Evolutionary conservation across 2,113 vertebrate species (phyloP), one percentile per base, ranked within the genome.

Genomic region (Cheilinus undulatus): DNA sequence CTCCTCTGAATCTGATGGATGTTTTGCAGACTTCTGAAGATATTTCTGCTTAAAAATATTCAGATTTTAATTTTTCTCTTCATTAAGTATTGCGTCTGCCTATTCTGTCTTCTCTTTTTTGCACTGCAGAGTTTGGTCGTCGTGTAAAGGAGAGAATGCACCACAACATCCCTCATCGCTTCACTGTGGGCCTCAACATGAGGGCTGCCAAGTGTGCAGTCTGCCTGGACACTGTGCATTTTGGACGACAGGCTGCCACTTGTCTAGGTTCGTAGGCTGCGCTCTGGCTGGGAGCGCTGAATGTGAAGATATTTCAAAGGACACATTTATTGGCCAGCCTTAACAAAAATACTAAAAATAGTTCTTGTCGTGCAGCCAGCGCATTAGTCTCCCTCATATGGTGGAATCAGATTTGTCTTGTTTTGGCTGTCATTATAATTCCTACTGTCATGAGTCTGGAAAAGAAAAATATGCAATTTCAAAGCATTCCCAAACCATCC

Each of bases 91-190:
- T 42, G 8, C 40, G 27, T 6, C 30, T 30, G 13, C 26, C 28
- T n/a, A n/a, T 24, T 52, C 40, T 2, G 56, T 34, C 32, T 40
- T 23, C 32, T 34, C 9, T 45, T 61, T 50, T 66, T 75, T 78
- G 20, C 63, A 9, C 84, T 73, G 7, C 90, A 99, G 98, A 99
- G 84, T 98, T 96, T 73, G 96, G 95, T 38, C 95, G 97, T 15
- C 97, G 97, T 56, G 95, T 99, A 69, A 99, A 99, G 90, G 97
- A 99, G 83, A 90, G 98, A 77, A 99, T 98, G 97, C 98, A 99
- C 74, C 98, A 99, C 72, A 99, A 98, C 78, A 99, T 98, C 82
- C 98, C 98, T 63, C 98, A 99, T 86, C 96, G 98, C 12, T 99
- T 99, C 86, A 98, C 96, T 0, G 95, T 99, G 78, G 97, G 97